Evolutionary conservation across 1,140 invertebrate species (phyloP), one percentile per base, ranked within the genome.

Genomic region (Ganaspis sp.): DNA sequence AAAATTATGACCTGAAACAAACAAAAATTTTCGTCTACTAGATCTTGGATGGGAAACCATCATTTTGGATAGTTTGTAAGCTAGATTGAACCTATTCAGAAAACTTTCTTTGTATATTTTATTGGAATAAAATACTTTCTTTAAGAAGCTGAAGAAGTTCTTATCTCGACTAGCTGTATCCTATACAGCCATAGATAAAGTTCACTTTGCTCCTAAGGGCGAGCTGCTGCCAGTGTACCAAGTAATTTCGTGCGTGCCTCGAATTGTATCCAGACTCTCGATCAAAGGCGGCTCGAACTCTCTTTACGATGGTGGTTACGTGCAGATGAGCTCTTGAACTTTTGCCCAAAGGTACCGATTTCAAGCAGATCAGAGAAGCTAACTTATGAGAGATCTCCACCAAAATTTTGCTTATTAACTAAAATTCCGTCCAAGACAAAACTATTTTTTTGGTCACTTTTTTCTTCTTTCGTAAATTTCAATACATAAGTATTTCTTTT

Each of bases 191-290:
- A 29, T 64, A 64, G 58, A 64, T 64, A 64, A 64, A 64, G 58
- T 64, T 64, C 54, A 64, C 54, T 64, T 34, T 64, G 23, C 58
- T 64, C 58, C 23, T 64, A 64, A 64, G 58, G 58, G 58, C 23
- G 58, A 64, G 26, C 54, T 23, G 58, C 58, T 29, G 58, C 58
- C 58, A 29, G 58, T 29, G 58, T 64, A 64, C 23, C 58, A 64
- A 64, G 58, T 64, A 64, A 64, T 64, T 64, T 64, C 58, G 58
- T 64, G 58, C 58, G 58, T 64, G 58, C 58, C 58, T 64, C 58
- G 58, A 64, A 64, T 64, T 64, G 58, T 64, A 64, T 64, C 12
- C 58, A 19, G 54, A 58, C 9, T 58, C 54, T 29, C 54, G 19
- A 58, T 64, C 58, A 64, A 64, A 64, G 58, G 58, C 58, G 58